Conservation (phyloP, 64 coral and sea anemone genomes). For the Platygyra sinensis region DNA sequence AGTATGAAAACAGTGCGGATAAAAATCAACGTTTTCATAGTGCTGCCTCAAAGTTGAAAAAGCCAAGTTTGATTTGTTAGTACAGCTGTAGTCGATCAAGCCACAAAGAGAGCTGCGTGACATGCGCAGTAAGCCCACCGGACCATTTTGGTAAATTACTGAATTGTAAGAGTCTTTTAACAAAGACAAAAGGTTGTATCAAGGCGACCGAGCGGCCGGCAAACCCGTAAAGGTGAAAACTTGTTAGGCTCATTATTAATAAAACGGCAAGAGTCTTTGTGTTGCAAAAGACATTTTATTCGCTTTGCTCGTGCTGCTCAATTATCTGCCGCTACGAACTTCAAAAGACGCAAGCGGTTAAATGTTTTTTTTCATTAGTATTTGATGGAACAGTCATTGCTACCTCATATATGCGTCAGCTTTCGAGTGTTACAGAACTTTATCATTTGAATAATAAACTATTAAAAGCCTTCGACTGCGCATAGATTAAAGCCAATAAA, state of each 20-base stretch:
- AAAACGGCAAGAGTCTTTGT: slow-evolving; percentile 21
- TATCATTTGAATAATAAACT: slow-evolving; percentile 29
- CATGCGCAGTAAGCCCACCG: slow-evolving; percentile 9
- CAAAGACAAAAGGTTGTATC: slow-evolving; percentile 29
- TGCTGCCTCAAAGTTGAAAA: slow-evolving; percentile 25
- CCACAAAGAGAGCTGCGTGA: slow-evolving; percentile 5
- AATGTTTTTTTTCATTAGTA: slow-evolving; percentile 1
- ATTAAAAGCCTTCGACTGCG: slow-evolving; percentile 18
- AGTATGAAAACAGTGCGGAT: neutral
- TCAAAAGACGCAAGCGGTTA: neutral
- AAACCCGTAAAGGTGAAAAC: neutral
- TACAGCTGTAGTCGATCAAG: slow-evolving; percentile 6
- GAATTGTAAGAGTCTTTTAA: slow-evolving; percentile 11
- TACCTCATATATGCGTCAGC: slow-evolving; percentile 3
- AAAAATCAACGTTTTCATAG: neutral
- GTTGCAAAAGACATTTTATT: slow-evolving; percentile 26
- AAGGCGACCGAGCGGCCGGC: neutral
- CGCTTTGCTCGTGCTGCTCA: neutral
- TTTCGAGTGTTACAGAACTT: slow-evolving; percentile 14
- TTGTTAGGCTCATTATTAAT: slow-evolving; percentile 13
- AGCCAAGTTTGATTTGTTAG: slow-evolving; percentile 28
- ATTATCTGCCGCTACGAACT: slow-evolving; percentile 9
- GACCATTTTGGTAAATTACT: neutral
- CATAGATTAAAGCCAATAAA: slow-evolving; percentile 19
- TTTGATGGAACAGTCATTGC: slow-evolving; percentile 7